phyloP scores from a whole-genome alignment of 2,113 vertebrate genomes.

The Sphaerodactylus townsendi region DNA sequence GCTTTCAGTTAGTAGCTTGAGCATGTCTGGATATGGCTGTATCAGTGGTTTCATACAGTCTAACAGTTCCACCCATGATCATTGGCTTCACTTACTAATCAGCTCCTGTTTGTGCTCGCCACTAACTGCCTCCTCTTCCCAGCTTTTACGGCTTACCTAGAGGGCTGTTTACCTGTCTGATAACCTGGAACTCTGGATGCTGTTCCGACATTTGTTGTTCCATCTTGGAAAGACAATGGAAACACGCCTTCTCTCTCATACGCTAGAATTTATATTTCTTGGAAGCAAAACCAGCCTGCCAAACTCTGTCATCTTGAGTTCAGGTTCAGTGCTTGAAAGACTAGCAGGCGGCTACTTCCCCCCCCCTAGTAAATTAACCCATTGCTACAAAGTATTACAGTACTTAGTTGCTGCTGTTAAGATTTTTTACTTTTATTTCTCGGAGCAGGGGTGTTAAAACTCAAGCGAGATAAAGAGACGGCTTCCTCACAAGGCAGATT shows the following conservation, averaged over 20 bases:
- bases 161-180: background rate
- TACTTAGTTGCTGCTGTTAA: slow-evolving; percentile 55
- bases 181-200: slow-evolving; percentile 21
- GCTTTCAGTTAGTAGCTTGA: background rate
- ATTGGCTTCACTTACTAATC: background rate
- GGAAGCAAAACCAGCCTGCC: background rate
- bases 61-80: background rate
- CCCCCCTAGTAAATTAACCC: slow-evolving; percentile 61
- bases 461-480: background rate
- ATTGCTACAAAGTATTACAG: slow-evolving; percentile 48
- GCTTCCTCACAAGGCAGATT: background rate
- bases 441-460: slow-evolving; percentile 38
- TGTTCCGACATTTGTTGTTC: background rate
- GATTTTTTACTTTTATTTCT: slow-evolving; percentile 66
- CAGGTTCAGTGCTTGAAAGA: slow-evolving; percentile 5
- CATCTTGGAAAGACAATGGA: slow-evolving; percentile 13
- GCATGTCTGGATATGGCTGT: background rate
- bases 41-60: background rate
- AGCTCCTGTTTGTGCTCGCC: background rate
- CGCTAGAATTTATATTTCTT: slow-evolving; percentile 1
- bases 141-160: background rate
- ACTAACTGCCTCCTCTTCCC: background rate
- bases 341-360: slow-evolving; percentile 38
- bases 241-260: background rate
- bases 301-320: slow-evolving; percentile 2